Evolutionary conservation across 2,797 vertebrate species (phyloP).

Genomic region (Anisognathus igniventris): DNA sequence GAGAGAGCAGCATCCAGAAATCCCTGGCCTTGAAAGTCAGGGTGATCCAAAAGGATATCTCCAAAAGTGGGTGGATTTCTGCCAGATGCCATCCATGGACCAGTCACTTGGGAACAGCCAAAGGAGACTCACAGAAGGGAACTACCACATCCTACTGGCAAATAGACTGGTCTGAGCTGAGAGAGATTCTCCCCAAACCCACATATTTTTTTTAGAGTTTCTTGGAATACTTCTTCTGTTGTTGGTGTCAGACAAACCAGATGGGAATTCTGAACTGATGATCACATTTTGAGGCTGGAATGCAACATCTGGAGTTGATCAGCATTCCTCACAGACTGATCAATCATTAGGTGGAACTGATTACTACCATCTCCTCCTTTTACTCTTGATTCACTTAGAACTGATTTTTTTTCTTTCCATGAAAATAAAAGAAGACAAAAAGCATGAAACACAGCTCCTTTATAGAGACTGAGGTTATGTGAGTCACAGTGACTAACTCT

Average conservation of each 20-base stretch:
- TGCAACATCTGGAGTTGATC: constrained; percentile 59
- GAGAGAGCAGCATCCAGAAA: background rate
- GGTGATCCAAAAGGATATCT: background rate
- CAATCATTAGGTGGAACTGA: constrained; percentile 66
- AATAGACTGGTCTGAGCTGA: background rate
- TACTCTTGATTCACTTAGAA: constrained; percentile 66
- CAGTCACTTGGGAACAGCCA: background rate
- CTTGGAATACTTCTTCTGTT: background rate
- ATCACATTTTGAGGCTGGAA: constrained; percentile 43
- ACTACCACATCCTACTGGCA: constrained; percentile 13
- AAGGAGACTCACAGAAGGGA: background rate
- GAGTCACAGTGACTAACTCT: constrained; percentile 67
- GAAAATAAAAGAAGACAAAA: constrained; percentile 34
- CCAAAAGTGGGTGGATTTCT: background rate
- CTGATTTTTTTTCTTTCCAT: background rate
- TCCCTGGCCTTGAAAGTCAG: background rate
- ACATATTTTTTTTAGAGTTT: background rate
- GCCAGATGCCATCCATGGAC: background rate
- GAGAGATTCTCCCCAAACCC: background rate
- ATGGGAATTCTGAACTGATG: constrained; percentile 51
- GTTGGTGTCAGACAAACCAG: constrained; percentile 28
- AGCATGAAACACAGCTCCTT: constrained; percentile 57
- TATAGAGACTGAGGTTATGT: constrained; percentile 51
- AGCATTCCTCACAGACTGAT: constrained; percentile 62
- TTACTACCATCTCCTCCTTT: constrained; percentile 59